Conservation (phyloP, 1,140 invertebrate species). For the Drosophila mauritiana region DNA sequence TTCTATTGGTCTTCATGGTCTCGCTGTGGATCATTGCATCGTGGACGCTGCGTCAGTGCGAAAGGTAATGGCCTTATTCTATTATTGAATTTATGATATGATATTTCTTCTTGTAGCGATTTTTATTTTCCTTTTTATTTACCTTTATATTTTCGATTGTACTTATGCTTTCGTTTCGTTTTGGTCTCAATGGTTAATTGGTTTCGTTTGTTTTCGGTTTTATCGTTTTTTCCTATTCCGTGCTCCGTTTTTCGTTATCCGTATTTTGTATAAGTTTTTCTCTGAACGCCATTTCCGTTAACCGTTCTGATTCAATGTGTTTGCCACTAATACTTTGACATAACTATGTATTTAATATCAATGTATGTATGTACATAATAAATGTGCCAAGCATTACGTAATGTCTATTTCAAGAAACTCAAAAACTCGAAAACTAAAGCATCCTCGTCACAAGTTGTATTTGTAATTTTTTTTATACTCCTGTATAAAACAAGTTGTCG, state of each 20-base stretch:
- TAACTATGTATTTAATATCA: conserved; percentile 50
- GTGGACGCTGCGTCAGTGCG: conserved; percentile 99
- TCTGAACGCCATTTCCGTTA: conserved; percentile 38
- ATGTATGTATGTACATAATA: conserved; percentile 67
- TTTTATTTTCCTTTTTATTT: conserved; percentile 2
- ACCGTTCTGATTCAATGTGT: conserved; percentile 47
- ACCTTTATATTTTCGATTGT: conserved; percentile 17
- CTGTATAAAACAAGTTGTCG: conserved; percentile 3
- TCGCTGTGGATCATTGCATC: conserved; percentile 99
- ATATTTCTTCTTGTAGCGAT: conserved; percentile 28
- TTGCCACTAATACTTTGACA: conserved; percentile 50
- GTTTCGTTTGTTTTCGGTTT: conserved; percentile 11
- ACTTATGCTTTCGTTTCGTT: conserved; percentile 7
- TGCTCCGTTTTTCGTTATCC: conserved; percentile 26
- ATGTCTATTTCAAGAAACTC: conserved; percentile 44
- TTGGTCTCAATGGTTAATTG: conserved; percentile 11
- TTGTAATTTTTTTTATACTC: conserved; percentile 11
- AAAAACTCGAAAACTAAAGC: conserved; percentile 3
- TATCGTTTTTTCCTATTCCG: conserved; percentile 1
- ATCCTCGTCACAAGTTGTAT: conserved; percentile 18
- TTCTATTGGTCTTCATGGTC: conserved; percentile 99
- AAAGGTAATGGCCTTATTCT: conserved; percentile 91
- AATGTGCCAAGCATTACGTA: conserved; percentile 73
- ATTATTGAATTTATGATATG: conserved; percentile 24
- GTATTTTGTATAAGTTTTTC: conserved; percentile 16